Percentiles rank a stretch among this genome's conserved stretches.
phyloP scores from a whole-genome alignment of 1,140 invertebrate species.

The Drosophila kikkawai region DNA sequence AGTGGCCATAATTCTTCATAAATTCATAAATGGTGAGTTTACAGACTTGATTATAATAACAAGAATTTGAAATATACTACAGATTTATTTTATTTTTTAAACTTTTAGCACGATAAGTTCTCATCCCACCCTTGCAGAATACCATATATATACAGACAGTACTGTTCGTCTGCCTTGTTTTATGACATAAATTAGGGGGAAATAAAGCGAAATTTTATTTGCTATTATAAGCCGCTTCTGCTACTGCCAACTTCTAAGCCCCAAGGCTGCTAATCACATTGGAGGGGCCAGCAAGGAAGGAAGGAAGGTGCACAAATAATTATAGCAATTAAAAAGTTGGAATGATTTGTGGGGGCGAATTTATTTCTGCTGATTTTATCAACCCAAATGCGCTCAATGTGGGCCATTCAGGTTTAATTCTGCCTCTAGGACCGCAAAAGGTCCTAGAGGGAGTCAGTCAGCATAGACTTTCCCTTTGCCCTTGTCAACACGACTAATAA shows the following conservation, averaged over 20 bases:
- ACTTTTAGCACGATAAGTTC: not conserved
- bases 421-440: not conserved
- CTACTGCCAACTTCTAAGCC: conserved; percentile 31
- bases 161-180: conserved; percentile 21
- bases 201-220: conserved; percentile 52
- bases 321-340: conserved; percentile 72
- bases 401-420: conserved; percentile 11
- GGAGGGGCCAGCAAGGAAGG: not conserved
- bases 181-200: conserved; percentile 25
- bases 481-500: conserved; percentile 60
- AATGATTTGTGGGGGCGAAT: conserved; percentile 55
- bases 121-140: conserved; percentile 6
- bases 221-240: conserved; percentile 35
- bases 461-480: not conserved
- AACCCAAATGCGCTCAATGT: conserved; percentile 24
- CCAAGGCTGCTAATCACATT: conserved; percentile 53
- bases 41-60: not conserved
- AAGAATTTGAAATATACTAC: too few species aligned
- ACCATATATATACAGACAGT: conserved; percentile 16
- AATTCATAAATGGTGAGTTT: not conserved
- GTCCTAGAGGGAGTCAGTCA: conserved; percentile 8
- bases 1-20: not conserved
- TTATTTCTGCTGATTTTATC: conserved; percentile 65
- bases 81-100: not conserved
- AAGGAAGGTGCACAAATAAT: conserved; percentile 57